These are phyloP conservation scores for Oligia latruncula DNA, from an alignment of 2,888 invertebrate genomes.

Conservation along the genomic window DNA sequence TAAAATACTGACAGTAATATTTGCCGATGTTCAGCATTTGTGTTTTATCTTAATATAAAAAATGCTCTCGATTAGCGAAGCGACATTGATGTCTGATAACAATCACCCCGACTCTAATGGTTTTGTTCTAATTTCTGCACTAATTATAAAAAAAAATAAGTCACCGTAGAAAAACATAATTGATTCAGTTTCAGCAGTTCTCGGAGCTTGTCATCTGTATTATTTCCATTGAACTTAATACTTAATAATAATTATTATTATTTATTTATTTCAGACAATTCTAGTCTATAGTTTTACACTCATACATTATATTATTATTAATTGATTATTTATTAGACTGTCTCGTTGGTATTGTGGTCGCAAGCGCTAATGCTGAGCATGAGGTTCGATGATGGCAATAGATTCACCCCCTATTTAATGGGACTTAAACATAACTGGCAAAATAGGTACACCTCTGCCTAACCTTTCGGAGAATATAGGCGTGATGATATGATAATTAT, in stretches of 20 bases:
- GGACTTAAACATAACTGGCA: neutral
- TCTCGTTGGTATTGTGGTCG: neutral
- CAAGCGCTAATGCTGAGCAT: neutral
- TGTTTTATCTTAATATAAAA: constrained; percentile 40
- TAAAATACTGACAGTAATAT: neutral
- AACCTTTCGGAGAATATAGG: neutral
- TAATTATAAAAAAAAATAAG: constrained; percentile 20
- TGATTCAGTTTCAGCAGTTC: constrained; percentile 20
- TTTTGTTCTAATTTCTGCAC: constrained; percentile 31
- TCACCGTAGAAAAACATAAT: constrained; percentile 31
- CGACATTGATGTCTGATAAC: constrained; percentile 39
- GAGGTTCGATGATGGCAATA: neutral
- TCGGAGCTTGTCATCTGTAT: constrained; percentile 1
- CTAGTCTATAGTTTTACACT: no score
- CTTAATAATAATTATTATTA: no score
- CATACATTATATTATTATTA: neutral
- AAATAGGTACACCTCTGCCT: neutral
- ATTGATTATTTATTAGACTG: neutral
- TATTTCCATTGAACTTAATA: neutral
- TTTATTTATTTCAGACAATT: no score
- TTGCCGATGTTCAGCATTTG: constrained; percentile 23
- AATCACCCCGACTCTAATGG: constrained; percentile 39
- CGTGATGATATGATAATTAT: neutral
- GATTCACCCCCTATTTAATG: neutral
- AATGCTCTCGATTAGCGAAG: constrained; percentile 36